Percentiles rank a stretch among this genome's conserved stretches.
Conservation (phyloP, 2,797 vertebrate genomes). For the Lepilemur septentrionalis region DNA sequence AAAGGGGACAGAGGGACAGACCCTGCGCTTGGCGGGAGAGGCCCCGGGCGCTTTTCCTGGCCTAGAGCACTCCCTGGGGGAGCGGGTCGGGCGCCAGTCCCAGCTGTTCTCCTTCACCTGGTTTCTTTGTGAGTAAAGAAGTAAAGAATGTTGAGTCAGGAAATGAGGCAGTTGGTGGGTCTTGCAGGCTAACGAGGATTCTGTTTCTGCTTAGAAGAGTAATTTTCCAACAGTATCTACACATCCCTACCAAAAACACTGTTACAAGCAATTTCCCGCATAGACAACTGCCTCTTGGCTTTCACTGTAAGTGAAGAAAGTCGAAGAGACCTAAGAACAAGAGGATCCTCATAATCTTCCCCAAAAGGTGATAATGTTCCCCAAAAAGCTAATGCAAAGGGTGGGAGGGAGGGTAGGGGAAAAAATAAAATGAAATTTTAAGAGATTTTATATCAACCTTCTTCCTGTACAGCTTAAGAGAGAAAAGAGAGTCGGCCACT, state of each 20-base stretch:
- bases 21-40: not conserved
- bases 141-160: not conserved
- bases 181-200: not conserved
- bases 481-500: not conserved
- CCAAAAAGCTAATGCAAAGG: not conserved
- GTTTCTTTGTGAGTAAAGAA: not conserved
- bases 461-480: not conserved
- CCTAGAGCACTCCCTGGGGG: accelerated
- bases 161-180: not conserved
- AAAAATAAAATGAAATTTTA: not conserved
- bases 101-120: not conserved
- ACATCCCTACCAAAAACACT: not conserved
- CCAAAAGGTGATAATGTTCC: not conserved
- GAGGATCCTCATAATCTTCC: not conserved
- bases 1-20: not conserved
- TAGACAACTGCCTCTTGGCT: not conserved
- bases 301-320: not conserved
- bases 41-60: accelerated
- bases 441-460: not conserved
- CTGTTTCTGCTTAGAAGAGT: not conserved
- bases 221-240: not conserved
- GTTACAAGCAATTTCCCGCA: accelerated
- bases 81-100: accelerated
- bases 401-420: not conserved
- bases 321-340: not conserved